These are phyloP conservation scores for Drosophila pectinifera DNA, from an alignment of 1,140 invertebrate species.

Conservation along the genomic window DNA sequence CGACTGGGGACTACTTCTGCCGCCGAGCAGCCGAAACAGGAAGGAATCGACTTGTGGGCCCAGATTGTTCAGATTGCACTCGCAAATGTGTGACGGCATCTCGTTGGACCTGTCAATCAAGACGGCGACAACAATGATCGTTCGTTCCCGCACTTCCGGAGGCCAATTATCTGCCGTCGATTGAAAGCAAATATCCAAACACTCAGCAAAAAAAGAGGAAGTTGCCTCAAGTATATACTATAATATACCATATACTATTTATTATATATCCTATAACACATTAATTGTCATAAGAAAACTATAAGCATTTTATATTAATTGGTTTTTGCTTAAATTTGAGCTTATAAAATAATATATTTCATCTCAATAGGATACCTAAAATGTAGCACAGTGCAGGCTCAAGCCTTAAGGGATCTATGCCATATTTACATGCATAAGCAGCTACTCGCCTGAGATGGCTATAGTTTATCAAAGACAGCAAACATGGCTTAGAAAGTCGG, in stretches of 20 bases:
- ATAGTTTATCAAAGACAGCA: conserved; percentile 43
- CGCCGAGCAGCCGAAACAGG: conserved; percentile 28
- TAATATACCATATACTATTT: neutral
- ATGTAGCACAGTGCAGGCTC: neutral
- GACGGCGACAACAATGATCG: conserved; percentile 23
- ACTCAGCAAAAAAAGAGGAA: neutral
- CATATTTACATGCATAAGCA: conserved; percentile 47
- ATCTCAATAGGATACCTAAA: neutral
- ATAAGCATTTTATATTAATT: neutral
- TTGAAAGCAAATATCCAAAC: conserved; percentile 23
- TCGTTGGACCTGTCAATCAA: conserved; percentile 37
- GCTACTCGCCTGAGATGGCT: conserved; percentile 42
- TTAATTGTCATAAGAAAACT: neutral
- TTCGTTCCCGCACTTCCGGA: conserved; percentile 16
- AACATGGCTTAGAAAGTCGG: conserved; percentile 22
- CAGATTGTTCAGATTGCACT: conserved; percentile 26
- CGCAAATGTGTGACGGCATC: conserved; percentile 24
- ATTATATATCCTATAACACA: neutral
- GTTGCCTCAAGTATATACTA: neutral
- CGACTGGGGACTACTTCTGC: conserved; percentile 25
- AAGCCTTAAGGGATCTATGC: conserved; percentile 17
- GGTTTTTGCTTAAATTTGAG: neutral
- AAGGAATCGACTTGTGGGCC: conserved; percentile 40
- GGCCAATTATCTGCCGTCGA: conserved; percentile 36
- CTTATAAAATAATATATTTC: neutral